Percentiles rank a stretch among this genome's conserved stretches.
Conservation (phyloP, 2,797 vertebrate genomes). For the Karalla daura region DNA sequence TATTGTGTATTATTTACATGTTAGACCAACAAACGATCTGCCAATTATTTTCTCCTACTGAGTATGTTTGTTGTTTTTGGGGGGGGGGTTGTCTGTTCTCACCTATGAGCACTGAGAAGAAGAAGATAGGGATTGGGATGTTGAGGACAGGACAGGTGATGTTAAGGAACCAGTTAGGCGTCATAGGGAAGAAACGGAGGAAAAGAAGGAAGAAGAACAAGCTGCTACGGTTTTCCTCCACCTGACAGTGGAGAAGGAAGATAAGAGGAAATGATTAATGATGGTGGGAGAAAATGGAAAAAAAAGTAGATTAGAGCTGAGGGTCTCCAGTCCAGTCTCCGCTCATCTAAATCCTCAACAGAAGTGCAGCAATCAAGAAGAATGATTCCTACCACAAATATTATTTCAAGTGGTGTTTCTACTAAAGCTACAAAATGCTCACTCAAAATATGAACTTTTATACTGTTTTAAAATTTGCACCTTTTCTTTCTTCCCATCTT, state of each 20-base stretch:
- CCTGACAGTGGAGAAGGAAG: constrained; percentile 75
- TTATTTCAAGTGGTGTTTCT: too few relatives aligned
- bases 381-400: too few relatives aligned
- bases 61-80: not conserved
- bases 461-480: too few relatives aligned
- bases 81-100: constrained; percentile 60
- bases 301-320: too few relatives aligned
- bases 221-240: constrained; percentile 92
- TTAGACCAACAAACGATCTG: too few relatives aligned
- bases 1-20: not conserved
- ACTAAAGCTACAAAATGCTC: too few relatives aligned
- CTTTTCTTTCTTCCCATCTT: too few relatives aligned
- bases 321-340: too few relatives aligned
- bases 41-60: not conserved
- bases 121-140: constrained; percentile 92
- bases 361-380: too few relatives aligned
- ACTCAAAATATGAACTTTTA: too few relatives aligned
- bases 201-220: constrained; percentile 97
- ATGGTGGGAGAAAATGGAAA: not conserved
- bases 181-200: constrained; percentile 97
- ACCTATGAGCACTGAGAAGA: constrained; percentile 96
- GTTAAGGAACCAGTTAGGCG: constrained; percentile 99
- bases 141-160: constrained; percentile 97
- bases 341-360: too few relatives aligned
- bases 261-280: not conserved